Conservation (phyloP, 2,797 vertebrate genomes). For the Simalia tracyae region DNA sequence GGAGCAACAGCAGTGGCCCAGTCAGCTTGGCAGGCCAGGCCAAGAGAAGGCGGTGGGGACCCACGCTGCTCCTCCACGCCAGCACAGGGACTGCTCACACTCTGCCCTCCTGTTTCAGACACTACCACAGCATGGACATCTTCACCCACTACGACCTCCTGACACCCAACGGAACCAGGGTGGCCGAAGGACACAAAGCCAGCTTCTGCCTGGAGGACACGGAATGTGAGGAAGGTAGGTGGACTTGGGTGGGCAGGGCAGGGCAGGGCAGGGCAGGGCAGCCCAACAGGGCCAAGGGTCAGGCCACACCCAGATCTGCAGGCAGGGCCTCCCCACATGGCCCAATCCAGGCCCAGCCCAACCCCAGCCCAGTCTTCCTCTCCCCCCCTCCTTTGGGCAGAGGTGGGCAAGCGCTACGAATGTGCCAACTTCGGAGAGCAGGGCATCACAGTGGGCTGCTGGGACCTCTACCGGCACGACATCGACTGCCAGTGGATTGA, state of each 20-base stretch:
- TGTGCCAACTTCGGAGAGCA: constrained; percentile 99
- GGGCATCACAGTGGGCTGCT: constrained; percentile 97
- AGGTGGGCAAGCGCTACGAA: constrained; percentile 90
- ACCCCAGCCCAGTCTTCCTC: too few species aligned
- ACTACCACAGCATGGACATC: constrained; percentile 99
- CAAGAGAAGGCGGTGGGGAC: neutral
- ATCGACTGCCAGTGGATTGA: constrained; percentile 99
- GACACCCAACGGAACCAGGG: constrained; percentile 88
- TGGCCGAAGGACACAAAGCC: constrained; percentile 97
- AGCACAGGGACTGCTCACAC: neutral
- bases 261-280: accelerated
- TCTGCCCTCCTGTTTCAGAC: constrained; percentile 71
- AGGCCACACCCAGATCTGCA: neutral
- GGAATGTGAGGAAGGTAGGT: constrained; percentile 89
- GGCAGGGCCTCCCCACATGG: neutral
- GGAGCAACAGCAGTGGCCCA: neutral
- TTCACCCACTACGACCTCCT: constrained; percentile 97
- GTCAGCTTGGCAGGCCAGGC: neutral
- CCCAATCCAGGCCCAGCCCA: neutral
- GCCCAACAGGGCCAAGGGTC: neutral
- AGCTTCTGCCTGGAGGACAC: constrained; percentile 97
- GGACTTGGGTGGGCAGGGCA: accelerated
- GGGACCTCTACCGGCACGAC: constrained; percentile 95
- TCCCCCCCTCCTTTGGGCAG: constrained; percentile 67
- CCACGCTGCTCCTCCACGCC: too few species aligned